Percentiles rank a stretch among this genome's conserved stretches.
Conservation (phyloP, 2,888 invertebrate genomes). For the Branchipolynoe longqiensis region DNA sequence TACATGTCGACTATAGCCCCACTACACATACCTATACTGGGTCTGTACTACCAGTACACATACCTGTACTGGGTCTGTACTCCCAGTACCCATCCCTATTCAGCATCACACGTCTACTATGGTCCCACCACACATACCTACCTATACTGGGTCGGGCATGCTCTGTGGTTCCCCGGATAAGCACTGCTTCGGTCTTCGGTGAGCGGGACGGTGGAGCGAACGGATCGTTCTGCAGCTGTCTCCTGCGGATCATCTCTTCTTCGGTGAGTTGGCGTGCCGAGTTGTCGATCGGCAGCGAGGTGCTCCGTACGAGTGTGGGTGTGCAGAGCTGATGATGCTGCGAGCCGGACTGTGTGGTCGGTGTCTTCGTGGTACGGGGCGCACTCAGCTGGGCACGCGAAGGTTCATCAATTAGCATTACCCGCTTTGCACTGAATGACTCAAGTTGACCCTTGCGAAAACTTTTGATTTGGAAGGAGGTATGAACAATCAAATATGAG, state of each 20-base stretch:
- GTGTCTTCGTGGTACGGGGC: neutral
- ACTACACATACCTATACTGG: too few relatives aligned
- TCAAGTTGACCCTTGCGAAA: too few relatives aligned
- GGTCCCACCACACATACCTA: constrained; percentile 61
- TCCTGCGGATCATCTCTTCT: constrained; percentile 61
- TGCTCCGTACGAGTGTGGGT: constrained; percentile 66
- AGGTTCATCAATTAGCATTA: neutral
- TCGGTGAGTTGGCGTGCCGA: neutral
- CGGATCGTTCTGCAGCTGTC: constrained; percentile 56
- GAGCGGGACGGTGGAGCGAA: constrained; percentile 70
- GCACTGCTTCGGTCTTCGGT: constrained; percentile 53
- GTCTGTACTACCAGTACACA: too few relatives aligned
- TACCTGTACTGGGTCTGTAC: too few relatives aligned
- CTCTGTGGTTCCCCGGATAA: constrained; percentile 37
- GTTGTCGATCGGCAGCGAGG: constrained; percentile 70
- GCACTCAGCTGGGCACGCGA: constrained; percentile 10
- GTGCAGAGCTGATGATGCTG: neutral
- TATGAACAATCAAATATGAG: too few relatives aligned
- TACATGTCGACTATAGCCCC: too few relatives aligned
- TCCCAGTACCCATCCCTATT: too few relatives aligned
- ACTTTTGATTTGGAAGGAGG: too few relatives aligned
- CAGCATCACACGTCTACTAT: neutral
- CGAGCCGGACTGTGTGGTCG: neutral
- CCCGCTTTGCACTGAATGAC: too few relatives aligned
- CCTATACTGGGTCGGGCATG: constrained; percentile 71